A percentile compares a stretch with the other conserved stretches of the same genome.
Conservation (phyloP, 2,797 vertebrate species). For the Tachyglossus aculeatus region DNA sequence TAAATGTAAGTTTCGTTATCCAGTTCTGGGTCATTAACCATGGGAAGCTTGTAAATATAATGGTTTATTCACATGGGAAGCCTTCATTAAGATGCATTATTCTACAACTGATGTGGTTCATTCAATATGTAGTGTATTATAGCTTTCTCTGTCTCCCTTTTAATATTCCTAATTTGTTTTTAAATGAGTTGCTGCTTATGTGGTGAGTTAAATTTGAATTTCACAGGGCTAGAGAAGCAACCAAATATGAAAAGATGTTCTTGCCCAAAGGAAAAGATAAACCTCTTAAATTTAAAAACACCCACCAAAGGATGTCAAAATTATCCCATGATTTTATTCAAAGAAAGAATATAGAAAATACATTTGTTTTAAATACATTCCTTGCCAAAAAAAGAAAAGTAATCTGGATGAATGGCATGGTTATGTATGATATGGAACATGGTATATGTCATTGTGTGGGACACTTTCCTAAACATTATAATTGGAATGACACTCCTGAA, state of each 20-base stretch:
- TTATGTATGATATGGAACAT: background rate
- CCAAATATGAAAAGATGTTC: conserved; percentile 57
- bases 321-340: background rate
- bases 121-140: conserved; percentile 50
- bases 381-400: conserved; percentile 11
- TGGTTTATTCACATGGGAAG: conserved; percentile 77
- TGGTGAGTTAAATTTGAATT: conserved; percentile 70
- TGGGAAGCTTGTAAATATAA: conserved; percentile 78
- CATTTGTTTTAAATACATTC: conserved; percentile 43
- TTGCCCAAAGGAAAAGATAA: conserved; percentile 61
- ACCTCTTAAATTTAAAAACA: conserved; percentile 53
- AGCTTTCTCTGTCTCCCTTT: conserved; percentile 60
- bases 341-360: conserved; percentile 30
- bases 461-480: too few species aligned
- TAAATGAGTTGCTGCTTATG: conserved; percentile 72
- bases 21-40: conserved; percentile 77
- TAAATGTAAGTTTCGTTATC: conserved; percentile 73
- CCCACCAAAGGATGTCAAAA: background rate
- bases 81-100: conserved; percentile 81
- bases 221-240: conserved; percentile 54
- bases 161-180: conserved; percentile 77
- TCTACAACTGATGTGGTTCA: conserved; percentile 68
- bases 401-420: accelerated
- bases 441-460: too few species aligned
- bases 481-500: too few species aligned